Evolutionary conservation across 30 jellyfish, hydroid and myxozoan genomes (phyloP).

Genomic region (Hydra vulgaris): DNA sequence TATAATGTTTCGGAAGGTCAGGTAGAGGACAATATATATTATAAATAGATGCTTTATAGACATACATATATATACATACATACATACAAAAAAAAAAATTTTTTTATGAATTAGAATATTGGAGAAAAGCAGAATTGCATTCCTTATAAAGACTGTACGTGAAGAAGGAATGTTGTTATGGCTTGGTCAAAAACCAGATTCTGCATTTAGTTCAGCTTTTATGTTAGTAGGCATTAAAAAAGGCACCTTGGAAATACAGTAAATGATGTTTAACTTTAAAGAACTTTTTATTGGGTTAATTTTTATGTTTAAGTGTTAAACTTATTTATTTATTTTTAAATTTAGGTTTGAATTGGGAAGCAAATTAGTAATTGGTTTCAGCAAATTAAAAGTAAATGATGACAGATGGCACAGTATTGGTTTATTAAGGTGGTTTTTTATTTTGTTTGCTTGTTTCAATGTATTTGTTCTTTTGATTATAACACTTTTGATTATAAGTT

Average conservation of each 20-base stretch:
- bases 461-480: too few relatives aligned
- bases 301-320: not conserved
- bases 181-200: slow-evolving; percentile 22
- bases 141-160: not conserved
- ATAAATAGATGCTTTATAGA: too few relatives aligned
- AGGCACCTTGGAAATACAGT: slow-evolving; percentile 73
- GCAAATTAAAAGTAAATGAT: slow-evolving; percentile 39
- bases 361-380: slow-evolving; percentile 44
- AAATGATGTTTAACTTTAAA: not conserved
- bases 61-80: too few relatives aligned
- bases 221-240: slow-evolving; percentile 47
- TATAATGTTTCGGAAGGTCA: too few relatives aligned
- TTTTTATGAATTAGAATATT: slow-evolving; percentile 11
- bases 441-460: not conserved
- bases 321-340: not conserved
- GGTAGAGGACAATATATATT: too few relatives aligned
- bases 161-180: slow-evolving; percentile 23
- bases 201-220: slow-evolving; percentile 50
- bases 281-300: not conserved
- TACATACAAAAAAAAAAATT: too few relatives aligned
- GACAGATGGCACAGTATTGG: slow-evolving; percentile 63
- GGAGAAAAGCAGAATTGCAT: slow-evolving; percentile 6
- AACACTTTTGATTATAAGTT: too few relatives aligned
- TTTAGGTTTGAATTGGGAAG: slow-evolving; percentile 74
- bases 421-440: slow-evolving; percentile 32